phyloP scores from a whole-genome alignment of 2,888 invertebrate genomes.

The Trypoxylon attenuatum region DNA sequence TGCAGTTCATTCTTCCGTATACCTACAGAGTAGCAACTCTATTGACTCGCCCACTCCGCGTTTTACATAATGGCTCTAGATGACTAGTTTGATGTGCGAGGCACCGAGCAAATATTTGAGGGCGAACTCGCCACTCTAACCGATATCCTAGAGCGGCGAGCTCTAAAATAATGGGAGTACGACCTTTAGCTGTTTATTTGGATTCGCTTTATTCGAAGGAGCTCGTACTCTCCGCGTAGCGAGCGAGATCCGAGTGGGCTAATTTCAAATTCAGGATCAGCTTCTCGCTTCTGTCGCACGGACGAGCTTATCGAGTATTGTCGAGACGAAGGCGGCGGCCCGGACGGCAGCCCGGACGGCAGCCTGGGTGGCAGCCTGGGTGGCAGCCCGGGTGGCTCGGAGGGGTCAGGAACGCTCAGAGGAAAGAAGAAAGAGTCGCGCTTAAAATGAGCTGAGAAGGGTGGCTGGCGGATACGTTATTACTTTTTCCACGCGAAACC shows the following conservation, averaged over 20 bases:
- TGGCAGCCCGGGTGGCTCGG: background rate
- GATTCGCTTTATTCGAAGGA: background rate
- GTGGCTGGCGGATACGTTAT: conserved; percentile 34
- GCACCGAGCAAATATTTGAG: too few relatives aligned
- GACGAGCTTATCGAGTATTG: conserved; percentile 50
- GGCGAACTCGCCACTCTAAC: too few relatives aligned
- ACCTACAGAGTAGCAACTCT: too few relatives aligned
- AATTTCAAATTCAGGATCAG: conserved; percentile 65
- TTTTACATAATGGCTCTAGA: too few relatives aligned
- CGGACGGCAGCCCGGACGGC: background rate
- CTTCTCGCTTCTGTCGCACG: conserved; percentile 63
- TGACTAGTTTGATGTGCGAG: too few relatives aligned
- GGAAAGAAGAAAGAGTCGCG: background rate
- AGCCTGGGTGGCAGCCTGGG: background rate
- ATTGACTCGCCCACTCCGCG: too few relatives aligned
- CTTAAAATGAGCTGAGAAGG: conserved; percentile 4
- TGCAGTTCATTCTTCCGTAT: too few relatives aligned
- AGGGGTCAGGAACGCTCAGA: background rate
- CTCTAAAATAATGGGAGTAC: background rate
- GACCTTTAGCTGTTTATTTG: background rate
- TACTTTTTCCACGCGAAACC: conserved; percentile 45
- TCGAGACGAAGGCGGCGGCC: background rate
- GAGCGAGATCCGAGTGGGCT: conserved; percentile 24
- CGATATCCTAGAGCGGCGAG: too few relatives aligned
- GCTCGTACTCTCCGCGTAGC: background rate